Evolutionary conservation across 2,113 vertebrate genomes (phyloP), one percentile per base, ranked within the genome.

Genomic region (Hylia prasina): DNA sequence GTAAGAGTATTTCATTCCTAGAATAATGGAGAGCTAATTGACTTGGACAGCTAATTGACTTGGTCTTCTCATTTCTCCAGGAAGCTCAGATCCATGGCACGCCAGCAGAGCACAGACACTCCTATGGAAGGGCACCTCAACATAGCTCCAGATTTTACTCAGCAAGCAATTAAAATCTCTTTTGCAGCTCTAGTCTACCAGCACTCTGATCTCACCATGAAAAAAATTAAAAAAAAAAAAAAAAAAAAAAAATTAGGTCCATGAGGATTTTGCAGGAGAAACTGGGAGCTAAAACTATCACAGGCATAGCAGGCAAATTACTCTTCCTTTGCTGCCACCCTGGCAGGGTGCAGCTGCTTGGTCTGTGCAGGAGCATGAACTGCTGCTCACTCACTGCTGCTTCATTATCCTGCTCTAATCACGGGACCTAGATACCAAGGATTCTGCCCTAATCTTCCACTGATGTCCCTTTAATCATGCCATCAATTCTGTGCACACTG

Each of bases 391-490:
- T 93, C 87, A 63, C 2, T 86, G 64, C 79, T 90, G 87, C 82
- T 95, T 96, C 93, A 71, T 95, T 93, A 95, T 94, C 85, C 76
- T 0, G 7, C 90, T 78, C 82, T 94, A 94, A 96, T 93, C 93
- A 92, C 21, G 1, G 66, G 68, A 69, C 88, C 85, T 37, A 83
- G 76, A 94, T 90, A 93, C 64, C 66, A 89, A 90, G 90, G 85
- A 94, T 94, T 94, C 86, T 51, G 93, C 88, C 92, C 87, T 96
- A 89, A 96, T 95, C 94, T 93, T 82, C 78, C 72, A 40, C 60
- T 87, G 44, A 88, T 78, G 91, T 89, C 64, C 69, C 35, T 86
- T 95, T 96, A 96, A 96, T 96, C 96, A 90, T 51, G 79, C 42
- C 75, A 93, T 83, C 85, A 56, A 63, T 64, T 96, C 82, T 82